Conservation (phyloP, 2,113 vertebrate species). For the Archilochus colubris region DNA sequence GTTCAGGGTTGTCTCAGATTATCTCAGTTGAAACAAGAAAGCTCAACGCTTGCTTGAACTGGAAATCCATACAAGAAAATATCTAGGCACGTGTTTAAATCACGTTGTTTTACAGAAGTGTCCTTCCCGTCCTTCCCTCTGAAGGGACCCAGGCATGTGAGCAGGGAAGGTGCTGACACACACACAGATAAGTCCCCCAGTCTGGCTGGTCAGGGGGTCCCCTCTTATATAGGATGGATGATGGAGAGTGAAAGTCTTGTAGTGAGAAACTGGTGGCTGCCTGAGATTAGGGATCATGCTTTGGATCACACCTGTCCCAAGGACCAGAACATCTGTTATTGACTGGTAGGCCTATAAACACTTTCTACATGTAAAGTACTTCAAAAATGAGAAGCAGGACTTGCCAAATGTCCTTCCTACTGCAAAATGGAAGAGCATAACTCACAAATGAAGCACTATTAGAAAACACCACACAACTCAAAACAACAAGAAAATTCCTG, state of each 20-base stretch:
- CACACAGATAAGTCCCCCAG: neutral
- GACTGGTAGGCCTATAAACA: too few relatives aligned
- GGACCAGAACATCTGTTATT: neutral
- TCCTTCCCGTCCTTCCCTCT: neutral
- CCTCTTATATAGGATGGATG: neutral
- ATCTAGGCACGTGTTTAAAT: neutral
- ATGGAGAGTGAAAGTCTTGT: neutral
- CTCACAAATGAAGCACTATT: neutral
- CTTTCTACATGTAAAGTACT: neutral
- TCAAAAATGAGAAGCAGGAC: neutral
- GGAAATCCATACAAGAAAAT: neutral
- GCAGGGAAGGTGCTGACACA: neutral
- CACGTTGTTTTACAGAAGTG: neutral
- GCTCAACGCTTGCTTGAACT: neutral
- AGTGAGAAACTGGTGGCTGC: neutral
- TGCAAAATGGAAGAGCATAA: neutral
- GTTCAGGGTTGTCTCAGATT: neutral
- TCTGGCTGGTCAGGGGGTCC: neutral
- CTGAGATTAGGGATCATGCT: neutral
- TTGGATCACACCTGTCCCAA: neutral
- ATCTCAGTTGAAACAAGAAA: neutral
- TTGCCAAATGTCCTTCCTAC: neutral
- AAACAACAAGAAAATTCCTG: neutral
- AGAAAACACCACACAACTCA: neutral
- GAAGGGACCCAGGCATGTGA: accelerated